phyloP scores from a whole-genome alignment of 2,797 vertebrate genomes.

The Emydoidea blandingii region DNA sequence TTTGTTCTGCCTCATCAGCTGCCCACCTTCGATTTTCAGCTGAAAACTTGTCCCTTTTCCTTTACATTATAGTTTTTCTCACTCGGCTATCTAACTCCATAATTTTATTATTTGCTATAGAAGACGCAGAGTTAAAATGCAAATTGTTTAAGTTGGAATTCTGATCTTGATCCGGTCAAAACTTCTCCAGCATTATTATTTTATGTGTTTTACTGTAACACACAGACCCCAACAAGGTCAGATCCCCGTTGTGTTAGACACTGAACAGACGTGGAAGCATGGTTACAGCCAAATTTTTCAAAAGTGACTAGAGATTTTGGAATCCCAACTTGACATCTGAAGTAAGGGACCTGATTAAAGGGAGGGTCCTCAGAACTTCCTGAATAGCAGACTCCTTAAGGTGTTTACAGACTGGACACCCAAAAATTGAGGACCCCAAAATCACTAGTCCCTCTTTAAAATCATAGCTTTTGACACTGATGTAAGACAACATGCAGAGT shows the following conservation, averaged over 20 bases:
- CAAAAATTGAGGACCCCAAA: neutral
- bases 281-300: constrained; percentile 24
- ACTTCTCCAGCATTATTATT: constrained; percentile 8
- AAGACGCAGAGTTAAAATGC: constrained; percentile 16
- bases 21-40: neutral
- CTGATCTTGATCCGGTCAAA: neutral
- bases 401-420: neutral
- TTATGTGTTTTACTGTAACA: neutral
- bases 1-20: neutral
- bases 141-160: neutral
- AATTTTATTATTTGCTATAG: neutral
- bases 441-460: neutral
- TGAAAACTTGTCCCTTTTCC: neutral
- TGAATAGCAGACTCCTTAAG: constrained; percentile 7
- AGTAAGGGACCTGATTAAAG: constrained; percentile 27
- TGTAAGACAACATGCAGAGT: constrained; percentile 46
- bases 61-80: neutral
- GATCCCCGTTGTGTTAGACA: neutral
- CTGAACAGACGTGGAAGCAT: neutral
- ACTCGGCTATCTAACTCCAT: neutral
- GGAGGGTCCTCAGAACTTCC: constrained; percentile 42
- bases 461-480: constrained; percentile 63
- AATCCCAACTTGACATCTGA: neutral
- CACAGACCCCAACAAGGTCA: neutral
- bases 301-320: neutral